Evolutionary conservation across 2,113 vertebrate genomes (phyloP).

Genomic region (Isichthys henryi): DNA sequence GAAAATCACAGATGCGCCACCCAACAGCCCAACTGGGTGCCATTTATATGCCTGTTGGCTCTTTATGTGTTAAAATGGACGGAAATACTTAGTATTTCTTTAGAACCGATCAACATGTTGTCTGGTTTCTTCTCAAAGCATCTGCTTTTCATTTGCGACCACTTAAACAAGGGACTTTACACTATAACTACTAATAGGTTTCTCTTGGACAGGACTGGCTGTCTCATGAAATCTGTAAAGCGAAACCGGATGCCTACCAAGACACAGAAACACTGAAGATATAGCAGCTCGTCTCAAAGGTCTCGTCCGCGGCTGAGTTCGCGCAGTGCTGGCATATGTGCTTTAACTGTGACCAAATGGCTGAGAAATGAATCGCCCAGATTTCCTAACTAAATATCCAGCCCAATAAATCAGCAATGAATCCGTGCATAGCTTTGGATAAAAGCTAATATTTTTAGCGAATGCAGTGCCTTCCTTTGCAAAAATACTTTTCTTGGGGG

Average conservation of each 20-base stretch:
- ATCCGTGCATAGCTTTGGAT: neutral
- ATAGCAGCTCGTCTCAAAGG: conserved; percentile 13
- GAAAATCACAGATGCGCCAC: conserved; percentile 44
- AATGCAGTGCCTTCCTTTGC: neutral
- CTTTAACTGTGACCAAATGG: neutral
- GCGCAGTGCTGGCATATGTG: neutral
- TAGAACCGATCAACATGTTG: conserved; percentile 48
- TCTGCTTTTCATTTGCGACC: conserved; percentile 52
- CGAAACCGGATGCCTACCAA: neutral
- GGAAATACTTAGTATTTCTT: conserved; percentile 57
- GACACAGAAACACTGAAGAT: neutral
- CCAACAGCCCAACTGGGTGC: conserved; percentile 44
- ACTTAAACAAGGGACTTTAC: conserved; percentile 43
- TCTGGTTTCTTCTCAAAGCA: conserved; percentile 32
- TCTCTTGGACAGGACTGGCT: conserved; percentile 13
- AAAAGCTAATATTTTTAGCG: neutral
- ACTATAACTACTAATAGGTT: conserved; percentile 47
- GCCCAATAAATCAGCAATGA: neutral
- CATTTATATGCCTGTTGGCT: conserved; percentile 54
- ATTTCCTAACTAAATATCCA: neutral
- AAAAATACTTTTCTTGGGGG: neutral
- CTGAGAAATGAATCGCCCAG: neutral
- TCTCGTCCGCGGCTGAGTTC: conserved; percentile 26
- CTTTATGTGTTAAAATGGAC: conserved; percentile 42
- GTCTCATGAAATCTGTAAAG: conserved; percentile 26